Evolutionary conservation across 2,888 invertebrate species (phyloP).

Genomic region (Bimastos eiseni): DNA sequence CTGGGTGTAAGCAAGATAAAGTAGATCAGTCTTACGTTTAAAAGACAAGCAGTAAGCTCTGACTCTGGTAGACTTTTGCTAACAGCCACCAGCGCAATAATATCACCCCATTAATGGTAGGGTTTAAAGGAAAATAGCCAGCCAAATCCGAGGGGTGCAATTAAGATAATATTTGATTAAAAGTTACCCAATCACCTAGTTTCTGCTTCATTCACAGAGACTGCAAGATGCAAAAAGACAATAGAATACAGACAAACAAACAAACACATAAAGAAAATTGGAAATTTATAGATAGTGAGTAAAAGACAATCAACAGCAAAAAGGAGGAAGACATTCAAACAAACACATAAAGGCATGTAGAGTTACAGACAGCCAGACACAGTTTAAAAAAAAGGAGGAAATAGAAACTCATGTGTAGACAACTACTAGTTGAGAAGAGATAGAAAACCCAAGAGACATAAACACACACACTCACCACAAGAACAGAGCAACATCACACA

Average conservation of each 20-base stretch:
- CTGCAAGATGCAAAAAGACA: background rate
- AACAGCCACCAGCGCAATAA: background rate
- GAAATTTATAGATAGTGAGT: background rate
- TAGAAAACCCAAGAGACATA: background rate
- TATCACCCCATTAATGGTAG: background rate
- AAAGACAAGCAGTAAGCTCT: background rate
- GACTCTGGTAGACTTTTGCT: background rate
- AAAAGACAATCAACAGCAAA: too few species aligned
- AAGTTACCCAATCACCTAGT: constrained; percentile 1
- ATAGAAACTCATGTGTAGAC: background rate
- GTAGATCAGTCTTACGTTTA: background rate
- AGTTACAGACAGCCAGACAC: background rate
- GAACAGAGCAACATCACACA: too few species aligned
- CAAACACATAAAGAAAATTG: background rate
- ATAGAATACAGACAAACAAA: background rate
- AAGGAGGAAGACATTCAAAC: background rate
- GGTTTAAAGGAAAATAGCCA: background rate
- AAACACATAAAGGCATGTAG: too few species aligned
- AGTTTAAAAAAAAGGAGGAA: background rate
- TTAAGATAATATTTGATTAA: background rate
- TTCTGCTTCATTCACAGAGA: background rate
- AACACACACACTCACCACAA: background rate
- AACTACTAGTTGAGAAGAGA: background rate
- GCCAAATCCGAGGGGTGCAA: background rate
- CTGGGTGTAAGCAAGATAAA: background rate